These are phyloP conservation scores for Columbina picui DNA, from an alignment of 2,113 vertebrate species.

Conservation along the genomic window DNA sequence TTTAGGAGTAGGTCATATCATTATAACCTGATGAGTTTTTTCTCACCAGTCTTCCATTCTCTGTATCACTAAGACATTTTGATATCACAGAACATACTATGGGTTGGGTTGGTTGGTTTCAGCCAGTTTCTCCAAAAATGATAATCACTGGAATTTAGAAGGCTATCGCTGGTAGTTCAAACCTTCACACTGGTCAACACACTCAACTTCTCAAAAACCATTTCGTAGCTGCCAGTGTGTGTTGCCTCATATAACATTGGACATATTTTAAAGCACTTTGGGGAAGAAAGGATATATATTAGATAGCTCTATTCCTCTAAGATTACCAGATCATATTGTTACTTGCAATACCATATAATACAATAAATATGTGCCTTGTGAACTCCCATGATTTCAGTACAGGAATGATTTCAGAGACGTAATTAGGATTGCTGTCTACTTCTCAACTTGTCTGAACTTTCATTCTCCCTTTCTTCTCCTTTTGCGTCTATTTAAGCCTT, in stretches of 20 bases:
- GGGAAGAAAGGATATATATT: not conserved
- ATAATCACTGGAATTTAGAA: not conserved
- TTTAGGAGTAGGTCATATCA: not conserved
- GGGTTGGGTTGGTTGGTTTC: not conserved
- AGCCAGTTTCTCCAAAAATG: not conserved
- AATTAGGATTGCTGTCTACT: not conserved
- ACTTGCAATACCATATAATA: not conserved
- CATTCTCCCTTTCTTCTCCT: not conserved
- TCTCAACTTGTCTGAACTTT: not conserved
- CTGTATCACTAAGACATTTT: not conserved
- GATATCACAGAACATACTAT: not conserved
- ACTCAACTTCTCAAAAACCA: not conserved
- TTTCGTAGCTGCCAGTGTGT: not conserved
- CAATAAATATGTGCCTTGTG: not conserved
- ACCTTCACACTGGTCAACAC: not conserved
- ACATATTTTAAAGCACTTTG: not conserved
- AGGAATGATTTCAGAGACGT: not conserved
- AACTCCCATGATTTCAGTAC: not conserved
- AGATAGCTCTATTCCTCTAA: not conserved
- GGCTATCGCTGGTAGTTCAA: not conserved
- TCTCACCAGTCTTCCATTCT: not conserved
- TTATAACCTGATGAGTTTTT: not conserved
- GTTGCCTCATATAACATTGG: not conserved
- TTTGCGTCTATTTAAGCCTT: not conserved
- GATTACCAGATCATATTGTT: not conserved